Conservation (phyloP, 2,888 invertebrate species). For the Ypsolopha sequella region DNA sequence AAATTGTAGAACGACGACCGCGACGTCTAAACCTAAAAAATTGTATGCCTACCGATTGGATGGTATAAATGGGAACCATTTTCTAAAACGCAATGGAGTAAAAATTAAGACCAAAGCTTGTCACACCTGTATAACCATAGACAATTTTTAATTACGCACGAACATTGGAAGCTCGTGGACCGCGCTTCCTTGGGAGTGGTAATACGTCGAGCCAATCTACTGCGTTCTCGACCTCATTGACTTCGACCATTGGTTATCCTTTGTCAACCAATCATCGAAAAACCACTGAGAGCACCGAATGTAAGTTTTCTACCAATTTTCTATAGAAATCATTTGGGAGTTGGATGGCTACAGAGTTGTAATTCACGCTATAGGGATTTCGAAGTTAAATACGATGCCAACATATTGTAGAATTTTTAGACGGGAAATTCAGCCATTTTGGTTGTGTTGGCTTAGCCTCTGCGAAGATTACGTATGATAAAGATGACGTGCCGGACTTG, state of each 20-base stretch:
- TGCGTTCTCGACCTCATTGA: constrained; percentile 80
- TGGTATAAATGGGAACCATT: too few relatives aligned
- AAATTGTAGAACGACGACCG: too few relatives aligned
- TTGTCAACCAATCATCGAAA: constrained; percentile 92
- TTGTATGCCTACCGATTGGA: too few relatives aligned
- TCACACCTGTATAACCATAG: constrained; percentile 31
- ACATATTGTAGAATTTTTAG: not conserved
- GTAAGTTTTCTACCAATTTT: constrained; percentile 58
- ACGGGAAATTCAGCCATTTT: constrained; percentile 60
- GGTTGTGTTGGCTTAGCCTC: constrained; percentile 52
- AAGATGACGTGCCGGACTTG: not conserved
- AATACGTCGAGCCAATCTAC: constrained; percentile 74
- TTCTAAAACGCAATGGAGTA: too few relatives aligned
- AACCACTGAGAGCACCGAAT: constrained; percentile 73
- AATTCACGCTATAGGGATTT: not conserved
- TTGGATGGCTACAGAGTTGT: constrained; percentile 20
- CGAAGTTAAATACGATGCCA: not conserved
- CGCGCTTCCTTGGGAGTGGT: constrained; percentile 74
- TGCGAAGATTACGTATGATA: constrained; percentile 6
- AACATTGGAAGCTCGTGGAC: constrained; percentile 46
- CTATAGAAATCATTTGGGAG: constrained; percentile 32
- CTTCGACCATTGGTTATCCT: constrained; percentile 88
- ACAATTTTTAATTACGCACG: constrained; percentile 55
- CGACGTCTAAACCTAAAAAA: too few relatives aligned
- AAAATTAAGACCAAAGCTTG: not conserved